Evolutionary conservation across 2,888 invertebrate genomes (phyloP), one percentile per base, ranked within the genome.

Genomic region (Calliopum simillimum): DNA sequence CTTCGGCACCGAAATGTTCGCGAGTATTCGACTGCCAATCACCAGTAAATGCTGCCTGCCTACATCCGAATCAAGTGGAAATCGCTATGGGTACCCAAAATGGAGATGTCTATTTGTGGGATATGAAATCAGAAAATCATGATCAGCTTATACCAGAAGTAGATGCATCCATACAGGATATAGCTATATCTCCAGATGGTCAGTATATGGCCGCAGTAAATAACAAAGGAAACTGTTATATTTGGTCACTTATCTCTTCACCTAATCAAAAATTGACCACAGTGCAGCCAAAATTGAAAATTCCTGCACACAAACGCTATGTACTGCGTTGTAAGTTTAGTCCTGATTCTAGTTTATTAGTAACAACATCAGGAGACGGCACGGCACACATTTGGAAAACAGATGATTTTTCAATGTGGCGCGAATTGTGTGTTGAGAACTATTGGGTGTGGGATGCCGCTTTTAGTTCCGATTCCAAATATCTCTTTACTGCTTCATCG

Each of bases 391-490:
- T 98, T 76, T 99, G 98, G 97, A 91, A 91, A 81, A 95, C 95
- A 0, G 90, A 91, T 78, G 92, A 94, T 86, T 95, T 94, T 87
- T 86, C 90, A 64, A 88, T 93, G 79, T 85, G 90, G 79, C 90
- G 91, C 71, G 93, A 94, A 83, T 87, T 96, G 75, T 90, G 91
- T 69, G 91, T 92, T 78, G 93, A 94, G 74, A 89, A 91, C 69
- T 90, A 95, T 81, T 99, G 99, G 99, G 97, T 99, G 46, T 99
- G 99, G 99, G 98, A 98, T 88, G 95, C 95, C 66, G 97, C 96
- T 61, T 99, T 99, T 85, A 97, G 96, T 85, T 93, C 95, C 47
- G 98, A 99, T 88, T 97, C 97, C 4, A 92, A 96, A 81, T 97
- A 95, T 84, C 89, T 98, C 61, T 93, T 98, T 79, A 98, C 98